These are phyloP conservation scores for Trachelus stipa DNA, from an alignment of 2,888 invertebrate genomes.

Conservation along the genomic window DNA sequence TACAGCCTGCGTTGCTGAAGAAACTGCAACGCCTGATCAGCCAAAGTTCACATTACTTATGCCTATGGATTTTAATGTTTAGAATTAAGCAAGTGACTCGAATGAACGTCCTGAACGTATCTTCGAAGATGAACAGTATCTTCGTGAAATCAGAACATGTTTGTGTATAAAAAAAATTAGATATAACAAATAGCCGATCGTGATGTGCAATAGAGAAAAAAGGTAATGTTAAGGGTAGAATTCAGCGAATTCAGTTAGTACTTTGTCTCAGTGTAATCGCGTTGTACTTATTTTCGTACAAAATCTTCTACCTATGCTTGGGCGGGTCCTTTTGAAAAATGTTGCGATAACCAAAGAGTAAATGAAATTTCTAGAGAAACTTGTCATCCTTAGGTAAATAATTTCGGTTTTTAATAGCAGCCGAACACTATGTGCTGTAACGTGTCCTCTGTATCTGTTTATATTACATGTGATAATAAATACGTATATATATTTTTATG, in stretches of 20 bases:
- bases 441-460: conserved; percentile 14
- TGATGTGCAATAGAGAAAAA: neutral
- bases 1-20: conserved; percentile 56
- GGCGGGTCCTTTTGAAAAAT: neutral
- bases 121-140: neutral
- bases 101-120: neutral
- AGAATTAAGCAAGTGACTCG: conserved; percentile 28
- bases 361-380: neutral
- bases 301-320: conserved; percentile 5
- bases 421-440: neutral
- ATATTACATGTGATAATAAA: conserved; percentile 17
- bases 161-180: neutral
- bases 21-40: conserved; percentile 48
- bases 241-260: neutral
- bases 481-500: conserved; percentile 11
- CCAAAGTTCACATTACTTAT: conserved; percentile 60
- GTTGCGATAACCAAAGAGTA: neutral
- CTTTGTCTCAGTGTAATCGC: neutral
- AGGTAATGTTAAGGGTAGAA: neutral
- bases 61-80: conserved; percentile 59
- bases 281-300: conserved; percentile 1
- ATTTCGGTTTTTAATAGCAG: neutral
- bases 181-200: neutral
- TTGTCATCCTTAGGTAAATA: neutral
- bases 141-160: neutral